Evolutionary conservation across 2,888 invertebrate genomes (phyloP).

Genomic region (Ctena decussata): DNA sequence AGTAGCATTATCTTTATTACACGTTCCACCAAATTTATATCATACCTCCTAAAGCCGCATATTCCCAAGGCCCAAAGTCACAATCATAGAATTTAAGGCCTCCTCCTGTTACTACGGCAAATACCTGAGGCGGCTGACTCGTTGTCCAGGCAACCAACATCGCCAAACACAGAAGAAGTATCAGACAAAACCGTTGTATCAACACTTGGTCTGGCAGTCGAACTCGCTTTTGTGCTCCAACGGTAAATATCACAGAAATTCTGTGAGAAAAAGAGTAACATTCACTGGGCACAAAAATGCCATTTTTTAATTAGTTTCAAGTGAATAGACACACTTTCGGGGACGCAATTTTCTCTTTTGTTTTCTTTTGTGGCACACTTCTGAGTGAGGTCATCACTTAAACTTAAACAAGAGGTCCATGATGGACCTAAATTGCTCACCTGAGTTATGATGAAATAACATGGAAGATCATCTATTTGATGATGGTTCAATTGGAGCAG

Average conservation of each 20-base stretch:
- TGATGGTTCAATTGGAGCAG: no score
- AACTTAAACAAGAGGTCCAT: no score
- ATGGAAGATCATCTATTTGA: no score
- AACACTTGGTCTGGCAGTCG: constrained; percentile 97
- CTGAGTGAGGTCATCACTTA: no score
- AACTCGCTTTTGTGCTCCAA: constrained; percentile 97
- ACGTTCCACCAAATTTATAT: neutral
- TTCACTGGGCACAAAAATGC: no score
- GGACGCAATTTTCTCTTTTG: no score
- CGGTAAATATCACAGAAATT: constrained; percentile 96
- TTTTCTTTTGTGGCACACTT: no score
- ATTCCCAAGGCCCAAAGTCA: constrained; percentile 98
- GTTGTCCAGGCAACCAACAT: constrained; percentile 97
- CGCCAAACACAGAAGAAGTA: constrained; percentile 95
- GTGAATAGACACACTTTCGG: no score
- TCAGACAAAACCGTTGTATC: constrained; percentile 97
- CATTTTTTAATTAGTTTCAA: no score
- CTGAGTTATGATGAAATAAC: no score
- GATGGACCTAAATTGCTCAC: no score
- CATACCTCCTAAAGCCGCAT: constrained; percentile 94
- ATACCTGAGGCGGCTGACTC: constrained; percentile 66
- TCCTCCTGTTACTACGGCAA: constrained; percentile 80
- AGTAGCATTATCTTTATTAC: no score
- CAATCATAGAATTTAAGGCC: constrained; percentile 96
- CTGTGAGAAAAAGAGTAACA: constrained; percentile 88